These are phyloP conservation scores for Fratercula arctica DNA, from an alignment of 2,797 vertebrate species.

Conservation along the genomic window DNA sequence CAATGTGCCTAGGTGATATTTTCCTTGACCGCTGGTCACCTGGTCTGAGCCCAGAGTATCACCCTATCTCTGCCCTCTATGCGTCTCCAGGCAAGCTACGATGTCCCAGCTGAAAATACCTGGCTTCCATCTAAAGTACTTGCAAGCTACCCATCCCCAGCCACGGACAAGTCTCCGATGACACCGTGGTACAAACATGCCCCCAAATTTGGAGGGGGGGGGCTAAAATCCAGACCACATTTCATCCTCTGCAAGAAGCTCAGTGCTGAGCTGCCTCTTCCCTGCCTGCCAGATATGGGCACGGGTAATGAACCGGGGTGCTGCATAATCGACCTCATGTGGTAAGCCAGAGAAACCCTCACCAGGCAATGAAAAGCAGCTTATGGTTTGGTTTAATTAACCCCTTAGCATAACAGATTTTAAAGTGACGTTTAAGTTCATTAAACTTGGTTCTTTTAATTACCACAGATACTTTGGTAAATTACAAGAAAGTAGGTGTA, in stretches of 20 bases:
- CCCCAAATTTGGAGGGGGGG: background rate
- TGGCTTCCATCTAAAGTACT: background rate
- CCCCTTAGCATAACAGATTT: background rate
- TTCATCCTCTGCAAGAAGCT: background rate
- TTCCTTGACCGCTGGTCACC: background rate
- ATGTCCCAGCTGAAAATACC: background rate
- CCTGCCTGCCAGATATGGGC: background rate
- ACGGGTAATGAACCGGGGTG: background rate
- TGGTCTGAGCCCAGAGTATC: background rate
- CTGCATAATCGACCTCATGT: background rate
- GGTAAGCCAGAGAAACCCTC: slow-evolving; percentile 30
- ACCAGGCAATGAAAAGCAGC: background rate
- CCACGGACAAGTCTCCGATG: accelerated
- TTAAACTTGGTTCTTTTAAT: slow-evolving; percentile 11
- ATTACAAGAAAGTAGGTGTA: background rate
- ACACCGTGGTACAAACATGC: background rate
- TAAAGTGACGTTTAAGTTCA: background rate
- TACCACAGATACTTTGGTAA: background rate
- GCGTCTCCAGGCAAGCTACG: background rate
- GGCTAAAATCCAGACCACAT: background rate
- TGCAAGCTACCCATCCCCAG: background rate
- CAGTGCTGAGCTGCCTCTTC: background rate
- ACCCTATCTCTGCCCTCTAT: background rate
- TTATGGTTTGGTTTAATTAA: slow-evolving; percentile 36
- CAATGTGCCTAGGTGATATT: background rate